phyloP scores from a whole-genome alignment of 2,797 vertebrate genomes.

The Enteromius treurensis region DNA sequence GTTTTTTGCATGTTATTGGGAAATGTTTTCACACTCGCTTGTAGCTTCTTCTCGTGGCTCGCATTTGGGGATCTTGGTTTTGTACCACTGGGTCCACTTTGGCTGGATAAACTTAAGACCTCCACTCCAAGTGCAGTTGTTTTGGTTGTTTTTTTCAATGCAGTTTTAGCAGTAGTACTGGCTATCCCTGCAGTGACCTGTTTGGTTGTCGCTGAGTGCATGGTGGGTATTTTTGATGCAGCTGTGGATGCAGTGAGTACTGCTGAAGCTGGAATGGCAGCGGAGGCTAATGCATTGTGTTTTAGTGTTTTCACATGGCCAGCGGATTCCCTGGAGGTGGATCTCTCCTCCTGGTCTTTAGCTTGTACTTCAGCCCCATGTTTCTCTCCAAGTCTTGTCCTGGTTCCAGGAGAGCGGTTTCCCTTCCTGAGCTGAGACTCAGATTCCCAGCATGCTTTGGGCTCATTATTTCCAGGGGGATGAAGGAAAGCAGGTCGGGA shows the following conservation, averaged over 20 bases:
- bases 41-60: slow-evolving; percentile 7
- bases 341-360: not conserved
- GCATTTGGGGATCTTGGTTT: slow-evolving; percentile 26
- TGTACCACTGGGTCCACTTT: not conserved
- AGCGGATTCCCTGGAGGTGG: not conserved
- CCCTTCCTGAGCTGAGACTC: slow-evolving; percentile 21
- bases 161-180: not conserved
- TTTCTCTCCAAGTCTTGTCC: not conserved
- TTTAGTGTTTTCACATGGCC: slow-evolving; percentile 19
- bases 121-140: not conserved
- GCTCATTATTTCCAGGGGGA: slow-evolving; percentile 1
- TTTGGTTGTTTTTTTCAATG: not conserved
- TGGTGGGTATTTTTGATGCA: slow-evolving; percentile 10
- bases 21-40: not conserved
- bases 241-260: not conserved
- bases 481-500: slow-evolving; percentile 6
- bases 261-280: not conserved
- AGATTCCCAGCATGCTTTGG: slow-evolving; percentile 7
- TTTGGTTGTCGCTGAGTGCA: slow-evolving; percentile 10
- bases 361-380: not conserved
- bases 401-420: not conserved
- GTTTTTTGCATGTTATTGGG: slow-evolving; percentile 36
- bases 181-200: not conserved
- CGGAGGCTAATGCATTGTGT: not conserved
- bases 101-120: slow-evolving; percentile 20